These are phyloP conservation scores for Epizoanthus rinbou DNA, from an alignment of 92 coral and sea anemone species.

Conservation along the genomic window DNA sequence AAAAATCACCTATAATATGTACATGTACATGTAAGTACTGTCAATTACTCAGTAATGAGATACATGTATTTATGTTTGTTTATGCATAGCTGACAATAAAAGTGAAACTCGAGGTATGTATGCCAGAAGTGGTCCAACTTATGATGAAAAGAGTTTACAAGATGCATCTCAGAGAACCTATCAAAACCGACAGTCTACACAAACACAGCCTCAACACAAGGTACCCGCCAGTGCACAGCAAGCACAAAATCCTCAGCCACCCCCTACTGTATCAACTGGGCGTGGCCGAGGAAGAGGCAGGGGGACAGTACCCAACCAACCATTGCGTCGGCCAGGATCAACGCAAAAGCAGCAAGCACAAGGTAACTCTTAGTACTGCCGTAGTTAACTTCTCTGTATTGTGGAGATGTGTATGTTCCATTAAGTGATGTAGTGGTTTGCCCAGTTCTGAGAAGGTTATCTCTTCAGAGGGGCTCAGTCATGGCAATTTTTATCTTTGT, in stretches of 20 bases:
- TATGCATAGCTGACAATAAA: not conserved
- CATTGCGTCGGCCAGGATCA: constrained; percentile 85
- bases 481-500: too few relatives aligned
- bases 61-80: not conserved
- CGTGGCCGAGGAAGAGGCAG: constrained; percentile 96
- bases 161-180: constrained; percentile 22
- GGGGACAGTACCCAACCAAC: constrained; percentile 68
- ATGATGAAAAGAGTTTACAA: constrained; percentile 74
- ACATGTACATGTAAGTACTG: too few relatives aligned
- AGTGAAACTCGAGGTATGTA: constrained; percentile 40
- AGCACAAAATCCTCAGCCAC: not conserved
- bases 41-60: too few relatives aligned
- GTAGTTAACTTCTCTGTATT: too few relatives aligned
- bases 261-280: constrained; percentile 38
- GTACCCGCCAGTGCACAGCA: constrained; percentile 35
- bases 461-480: too few relatives aligned
- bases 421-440: too few relatives aligned
- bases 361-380: not conserved
- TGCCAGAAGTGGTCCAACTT: constrained; percentile 92
- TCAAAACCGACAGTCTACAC: constrained; percentile 20
- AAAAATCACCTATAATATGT: too few relatives aligned
- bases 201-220: constrained; percentile 38
- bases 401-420: too few relatives aligned
- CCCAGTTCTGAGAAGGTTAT: too few relatives aligned
- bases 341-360: constrained; percentile 24